phyloP scores from a whole-genome alignment of 2,888 invertebrate genomes.

The Achlya flavicornis region DNA sequence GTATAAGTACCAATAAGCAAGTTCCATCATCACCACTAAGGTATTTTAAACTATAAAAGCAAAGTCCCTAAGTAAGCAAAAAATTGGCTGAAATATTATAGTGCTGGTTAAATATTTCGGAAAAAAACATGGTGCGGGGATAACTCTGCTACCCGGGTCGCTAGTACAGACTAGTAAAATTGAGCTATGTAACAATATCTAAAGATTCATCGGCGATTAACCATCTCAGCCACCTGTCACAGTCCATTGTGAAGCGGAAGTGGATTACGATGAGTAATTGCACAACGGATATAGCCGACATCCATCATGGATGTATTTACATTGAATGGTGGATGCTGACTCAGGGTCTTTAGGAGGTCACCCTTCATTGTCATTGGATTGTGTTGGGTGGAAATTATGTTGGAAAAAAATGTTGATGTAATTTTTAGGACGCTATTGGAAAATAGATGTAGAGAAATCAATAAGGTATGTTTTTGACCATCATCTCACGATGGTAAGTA shows the following conservation, averaged over 20 bases:
- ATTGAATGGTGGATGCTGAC: constrained; percentile 30
- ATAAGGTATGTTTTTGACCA: too few relatives aligned
- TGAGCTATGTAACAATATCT: background rate
- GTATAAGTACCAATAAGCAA: too few relatives aligned
- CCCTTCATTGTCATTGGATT: background rate
- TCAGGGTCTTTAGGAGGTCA: constrained; percentile 11
- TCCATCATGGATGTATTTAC: constrained; percentile 41
- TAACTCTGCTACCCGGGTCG: too few relatives aligned
- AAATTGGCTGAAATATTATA: too few relatives aligned
- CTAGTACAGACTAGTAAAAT: background rate
- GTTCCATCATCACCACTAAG: too few relatives aligned
- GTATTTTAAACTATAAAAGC: too few relatives aligned
- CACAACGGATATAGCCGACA: constrained; percentile 33
- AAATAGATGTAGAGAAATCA: too few relatives aligned
- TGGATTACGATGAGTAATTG: constrained; percentile 37
- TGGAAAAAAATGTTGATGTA: background rate
- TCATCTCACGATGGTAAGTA: too few relatives aligned
- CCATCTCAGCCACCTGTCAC: constrained; percentile 25
- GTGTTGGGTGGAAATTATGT: background rate
- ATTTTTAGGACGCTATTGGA: background rate
- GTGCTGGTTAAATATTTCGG: too few relatives aligned
- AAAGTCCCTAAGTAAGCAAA: too few relatives aligned
- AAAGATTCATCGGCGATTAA: background rate
- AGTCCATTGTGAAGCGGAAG: constrained; percentile 30
- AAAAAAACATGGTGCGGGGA: too few relatives aligned